Conservation (phyloP, 2,888 invertebrate genomes). For the Pandemis corylana region DNA sequence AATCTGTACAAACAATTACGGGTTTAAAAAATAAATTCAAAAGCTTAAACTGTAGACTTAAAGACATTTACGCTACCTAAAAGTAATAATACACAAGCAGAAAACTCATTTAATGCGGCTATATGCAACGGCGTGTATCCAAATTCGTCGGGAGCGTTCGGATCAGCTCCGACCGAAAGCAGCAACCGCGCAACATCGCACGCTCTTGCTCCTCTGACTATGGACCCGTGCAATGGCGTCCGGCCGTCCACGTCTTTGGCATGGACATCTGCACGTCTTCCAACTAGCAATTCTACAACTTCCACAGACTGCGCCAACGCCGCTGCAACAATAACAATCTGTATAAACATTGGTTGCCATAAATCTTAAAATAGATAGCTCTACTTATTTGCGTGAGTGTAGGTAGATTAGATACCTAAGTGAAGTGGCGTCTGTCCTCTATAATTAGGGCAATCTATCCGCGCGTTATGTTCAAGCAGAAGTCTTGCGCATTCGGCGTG, state of each 20-base stretch:
- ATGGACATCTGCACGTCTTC: constrained; percentile 86
- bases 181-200: constrained; percentile 89
- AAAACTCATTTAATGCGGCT: constrained; percentile 93
- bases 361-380: not conserved
- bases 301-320: constrained; percentile 92
- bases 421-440: constrained; percentile 94
- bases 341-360: not conserved
- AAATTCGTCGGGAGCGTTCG: constrained; percentile 91
- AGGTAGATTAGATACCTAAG: constrained; percentile 71
- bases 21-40: not conserved
- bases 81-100: constrained; percentile 89
- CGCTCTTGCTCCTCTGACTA: constrained; percentile 90
- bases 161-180: constrained; percentile 87
- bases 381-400: not conserved
- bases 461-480: constrained; percentile 90
- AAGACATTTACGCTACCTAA: constrained; percentile 74
- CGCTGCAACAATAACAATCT: constrained; percentile 76
- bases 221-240: constrained; percentile 92
- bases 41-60: not conserved
- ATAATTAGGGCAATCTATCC: constrained; percentile 90
- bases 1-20: constrained; percentile 71
- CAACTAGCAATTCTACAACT: constrained; percentile 89
- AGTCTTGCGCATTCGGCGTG: constrained; percentile 90
- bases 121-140: constrained; percentile 94
- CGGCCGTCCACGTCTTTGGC: constrained; percentile 89